Percentiles rank a stretch among this genome's conserved stretches.
These are phyloP conservation scores for Platycnemis pennipes DNA, from an alignment of 2,888 invertebrate species.

Conservation along the genomic window DNA sequence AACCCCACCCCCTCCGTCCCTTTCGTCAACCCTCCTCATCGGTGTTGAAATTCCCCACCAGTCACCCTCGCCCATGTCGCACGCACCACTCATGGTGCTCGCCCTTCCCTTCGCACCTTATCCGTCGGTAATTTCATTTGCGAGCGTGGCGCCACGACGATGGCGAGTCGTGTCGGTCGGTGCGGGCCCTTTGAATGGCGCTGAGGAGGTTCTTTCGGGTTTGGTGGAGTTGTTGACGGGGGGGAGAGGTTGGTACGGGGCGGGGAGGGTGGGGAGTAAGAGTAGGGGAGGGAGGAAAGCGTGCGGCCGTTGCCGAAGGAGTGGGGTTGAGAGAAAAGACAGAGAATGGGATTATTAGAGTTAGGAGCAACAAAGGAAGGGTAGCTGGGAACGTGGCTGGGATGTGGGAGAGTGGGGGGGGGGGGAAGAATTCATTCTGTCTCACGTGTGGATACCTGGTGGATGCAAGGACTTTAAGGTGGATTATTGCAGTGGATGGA, in stretches of 20 bases:
- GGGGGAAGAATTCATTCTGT: not conserved
- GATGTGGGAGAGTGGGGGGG: not conserved
- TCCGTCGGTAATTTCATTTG: conserved; percentile 59
- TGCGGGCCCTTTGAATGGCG: not conserved
- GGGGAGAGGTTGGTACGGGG: not conserved
- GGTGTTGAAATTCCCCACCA: not conserved
- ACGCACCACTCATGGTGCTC: not conserved
- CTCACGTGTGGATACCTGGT: not conserved
- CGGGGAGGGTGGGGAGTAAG: not conserved
- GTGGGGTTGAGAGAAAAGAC: not conserved
- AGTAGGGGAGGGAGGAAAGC: not conserved
- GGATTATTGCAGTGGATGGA: too few species aligned
- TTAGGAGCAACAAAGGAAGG: not conserved
- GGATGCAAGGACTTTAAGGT: too few species aligned
- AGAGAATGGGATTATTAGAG: not conserved
- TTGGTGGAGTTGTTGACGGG: not conserved
- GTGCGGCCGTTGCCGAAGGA: not conserved
- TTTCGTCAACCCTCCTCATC: not conserved
- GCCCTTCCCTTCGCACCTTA: conserved; percentile 39
- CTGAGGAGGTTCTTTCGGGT: not conserved
- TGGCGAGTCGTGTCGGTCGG: not conserved
- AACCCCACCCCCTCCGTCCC: not conserved
- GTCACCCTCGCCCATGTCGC: not conserved
- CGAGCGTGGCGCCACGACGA: not conserved
- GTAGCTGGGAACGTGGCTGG: not conserved